A percentile compares a stretch with the other conserved stretches of the same genome.
phyloP scores from a whole-genome alignment of 2,797 vertebrate species.

The Iguana delicatissima region DNA sequence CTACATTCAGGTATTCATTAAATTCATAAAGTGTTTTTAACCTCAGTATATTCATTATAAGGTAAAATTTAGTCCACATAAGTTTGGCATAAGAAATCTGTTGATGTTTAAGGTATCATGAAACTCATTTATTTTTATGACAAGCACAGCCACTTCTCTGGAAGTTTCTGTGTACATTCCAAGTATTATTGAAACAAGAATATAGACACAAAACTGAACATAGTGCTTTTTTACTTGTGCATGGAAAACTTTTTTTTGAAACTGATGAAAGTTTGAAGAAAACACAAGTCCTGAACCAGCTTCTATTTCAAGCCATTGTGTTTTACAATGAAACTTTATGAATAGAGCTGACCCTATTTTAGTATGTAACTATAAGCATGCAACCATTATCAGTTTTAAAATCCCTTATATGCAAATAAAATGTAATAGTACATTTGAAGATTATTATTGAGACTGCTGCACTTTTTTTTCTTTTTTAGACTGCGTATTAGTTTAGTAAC shows the following conservation, averaged over 20 bases:
- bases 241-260: neutral
- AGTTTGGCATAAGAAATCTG: neutral
- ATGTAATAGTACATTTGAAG: neutral
- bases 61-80: neutral
- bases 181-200: neutral
- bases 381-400: neutral
- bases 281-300: no score
- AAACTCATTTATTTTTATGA: neutral
- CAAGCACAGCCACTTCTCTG: neutral
- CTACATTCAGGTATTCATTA: neutral
- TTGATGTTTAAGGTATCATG: neutral
- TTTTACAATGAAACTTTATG: neutral
- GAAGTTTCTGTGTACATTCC: neutral
- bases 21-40: neutral
- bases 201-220: neutral
- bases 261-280: neutral
- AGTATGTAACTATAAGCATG: neutral
- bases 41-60: neutral
- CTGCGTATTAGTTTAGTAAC: neutral
- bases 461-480: neutral
- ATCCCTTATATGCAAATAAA: neutral
- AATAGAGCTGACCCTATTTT: neutral
- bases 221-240: neutral
- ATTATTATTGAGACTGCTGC: neutral
- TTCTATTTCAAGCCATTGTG: neutral